Base-by-base conservation (phyloP, 2,888 invertebrate species). In the Aricia artaxerxes region DNA sequence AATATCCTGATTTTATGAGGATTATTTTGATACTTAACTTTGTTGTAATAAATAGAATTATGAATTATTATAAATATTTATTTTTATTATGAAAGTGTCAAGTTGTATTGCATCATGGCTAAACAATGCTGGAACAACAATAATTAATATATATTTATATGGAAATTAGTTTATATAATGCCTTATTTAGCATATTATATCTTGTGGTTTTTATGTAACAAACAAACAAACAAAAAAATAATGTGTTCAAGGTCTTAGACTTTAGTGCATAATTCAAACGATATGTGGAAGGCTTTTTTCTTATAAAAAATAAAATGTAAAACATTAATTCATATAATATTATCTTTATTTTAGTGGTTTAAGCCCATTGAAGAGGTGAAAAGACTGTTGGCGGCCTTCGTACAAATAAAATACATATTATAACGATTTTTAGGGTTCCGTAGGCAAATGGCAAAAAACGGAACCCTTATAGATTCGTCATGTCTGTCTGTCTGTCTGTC, bases 41-140 rank as follows among this genome's bases (percentile, higher is more conserved):
- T 24, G 7, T 61, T n/a, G 7, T n/a, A 6, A 9, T 7, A n/a
- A 6, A 6, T 64, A 4, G 31, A 11, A 4, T 11, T 38, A 16
- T 69, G 9, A 69, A 69, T 49, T 1, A 75, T 75, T 9, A 75
- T 75, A 76, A 53, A 76, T 76, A 76, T 76, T 31, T 35, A 76
- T 76, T 53, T 16, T 53, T 53, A 53, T 76, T 76, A 76, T 76
- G 76, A 76, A 76, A 76, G 76, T 76, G 76, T 57, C 76, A 57
- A 16, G 76, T 76, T 57, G 3, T 76, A 76, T 76, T 76, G 76
- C 76, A 76, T 76, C 76, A 76, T 76, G 3, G 4, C 49, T 53
- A 76, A 76, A 76, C 76, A 76, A 76, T 35, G 57, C 7, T 69
- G 6, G 57, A 31, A 49, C 24, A 13, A 53, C 53, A 31, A 76